Evolutionary conservation across 2,113 vertebrate species (phyloP), one percentile per base, ranked within the genome.

Genomic region (Prietella phreatophila): DNA sequence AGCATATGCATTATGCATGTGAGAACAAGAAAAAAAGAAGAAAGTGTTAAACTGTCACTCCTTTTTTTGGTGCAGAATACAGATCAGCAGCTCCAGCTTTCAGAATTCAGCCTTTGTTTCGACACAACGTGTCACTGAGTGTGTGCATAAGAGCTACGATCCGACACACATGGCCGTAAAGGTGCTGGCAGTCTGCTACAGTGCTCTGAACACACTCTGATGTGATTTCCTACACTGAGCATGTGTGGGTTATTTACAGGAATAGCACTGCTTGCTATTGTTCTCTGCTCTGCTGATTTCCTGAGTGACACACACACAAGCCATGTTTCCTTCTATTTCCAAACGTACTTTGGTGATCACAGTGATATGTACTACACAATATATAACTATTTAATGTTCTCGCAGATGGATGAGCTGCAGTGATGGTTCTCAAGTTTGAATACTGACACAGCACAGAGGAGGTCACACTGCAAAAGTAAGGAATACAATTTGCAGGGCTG

Each of bases 241-340:
- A 27, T 75, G 84, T 27, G 22, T 84, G 84, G 86, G 86, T 83
- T 58, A 55, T 71, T 84, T 85, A 89, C 87, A 90, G 90, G 83
- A 89, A 91, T 82, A 87, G 89, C 78, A 87, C 47, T 85, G 83
- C 80, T 80, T 79, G 79, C 79, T 47, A 90, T 90, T 90, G 90
- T 90, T 90, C 79, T 89, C 27, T 36, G 33, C 27, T 67, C 42
- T 67, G 60, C 22, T 83, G 47, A 78, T 88, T 90, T 90, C 89
- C 90, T 89, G 50, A 84, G 81, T 91, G 15, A 63, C 39, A 47
- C 82, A 71, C 67, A 65, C 83, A 65, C 47, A 39, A 36, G 61
- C 17, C 30, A 60, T 39, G 33, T 60, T 82, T 82, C 20, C 30
- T 60, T 82, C 17, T 60, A 61, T 60, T 7, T 60, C n/a, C 78